A percentile compares a stretch with the other conserved stretches of the same genome.
Conservation (phyloP, 2,113 vertebrate genomes). For the Scatophagus argus region DNA sequence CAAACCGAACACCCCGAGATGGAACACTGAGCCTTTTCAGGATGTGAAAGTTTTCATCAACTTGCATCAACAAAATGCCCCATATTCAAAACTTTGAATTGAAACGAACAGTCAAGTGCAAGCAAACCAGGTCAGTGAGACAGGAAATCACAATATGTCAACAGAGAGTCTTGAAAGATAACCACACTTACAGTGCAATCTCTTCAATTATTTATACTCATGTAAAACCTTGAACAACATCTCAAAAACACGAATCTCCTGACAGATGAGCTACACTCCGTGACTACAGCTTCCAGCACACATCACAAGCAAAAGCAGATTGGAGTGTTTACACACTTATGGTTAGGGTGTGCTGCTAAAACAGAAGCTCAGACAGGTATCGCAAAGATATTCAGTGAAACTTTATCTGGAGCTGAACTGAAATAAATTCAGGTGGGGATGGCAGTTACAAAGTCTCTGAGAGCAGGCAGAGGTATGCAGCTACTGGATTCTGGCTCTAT, state of each 20-base stretch:
- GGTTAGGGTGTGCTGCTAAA: not conserved
- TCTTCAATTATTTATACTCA: not conserved
- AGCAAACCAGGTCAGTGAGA: conserved; percentile 38
- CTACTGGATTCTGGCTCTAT: not conserved
- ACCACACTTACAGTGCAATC: not conserved
- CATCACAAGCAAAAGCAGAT: not conserved
- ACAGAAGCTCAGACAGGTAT: conserved; percentile 2
- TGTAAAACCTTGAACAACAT: not conserved
- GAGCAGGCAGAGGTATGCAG: too few species aligned
- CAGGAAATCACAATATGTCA: conserved; percentile 22
- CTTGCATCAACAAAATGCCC: conserved; percentile 27
- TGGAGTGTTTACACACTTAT: not conserved
- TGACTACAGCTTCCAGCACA: conserved; percentile 1
- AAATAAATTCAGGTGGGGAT: not conserved
- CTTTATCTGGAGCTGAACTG: not conserved
- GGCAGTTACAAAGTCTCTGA: not conserved
- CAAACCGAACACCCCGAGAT: not conserved
- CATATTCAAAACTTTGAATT: conserved; percentile 19
- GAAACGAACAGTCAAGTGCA: not conserved
- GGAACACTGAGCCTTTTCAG: conserved; percentile 17
- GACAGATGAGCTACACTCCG: conserved; percentile 37
- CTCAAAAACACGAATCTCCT: conserved; percentile 26
- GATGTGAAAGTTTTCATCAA: conserved; percentile 51
- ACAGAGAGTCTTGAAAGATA: conserved; percentile 4
- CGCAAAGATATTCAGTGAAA: not conserved